Percentiles rank a stretch among this genome's conserved stretches.
phyloP scores from a whole-genome alignment of 2,888 invertebrate genomes.

The Hirtodrosophila histrioides region DNA sequence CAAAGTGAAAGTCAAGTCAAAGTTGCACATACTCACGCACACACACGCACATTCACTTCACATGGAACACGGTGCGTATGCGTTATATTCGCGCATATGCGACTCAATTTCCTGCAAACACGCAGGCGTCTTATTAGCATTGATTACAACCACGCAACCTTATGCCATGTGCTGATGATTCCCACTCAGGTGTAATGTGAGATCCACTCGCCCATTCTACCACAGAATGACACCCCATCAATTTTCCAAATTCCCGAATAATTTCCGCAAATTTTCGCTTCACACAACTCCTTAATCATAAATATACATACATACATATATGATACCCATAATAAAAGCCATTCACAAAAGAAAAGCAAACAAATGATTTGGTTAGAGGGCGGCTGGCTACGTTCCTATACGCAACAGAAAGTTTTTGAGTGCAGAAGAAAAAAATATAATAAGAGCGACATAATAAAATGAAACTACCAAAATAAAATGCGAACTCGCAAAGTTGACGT shows the following conservation, averaged over 20 bases:
- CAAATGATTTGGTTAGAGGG: neutral
- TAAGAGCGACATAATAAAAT: constrained; percentile 45
- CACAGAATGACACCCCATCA: constrained; percentile 22
- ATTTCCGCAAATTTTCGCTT: constrained; percentile 42
- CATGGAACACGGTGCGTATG: constrained; percentile 57
- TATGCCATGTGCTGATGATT: constrained; percentile 22
- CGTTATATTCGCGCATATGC: constrained; percentile 54
- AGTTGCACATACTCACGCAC: constrained; percentile 36
- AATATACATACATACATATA: constrained; percentile 8
- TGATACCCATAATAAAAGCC: constrained; percentile 31
- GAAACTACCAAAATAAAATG: constrained; percentile 48
- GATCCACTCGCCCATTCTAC: neutral
- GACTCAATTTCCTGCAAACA: constrained; percentile 63
- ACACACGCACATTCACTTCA: constrained; percentile 23
- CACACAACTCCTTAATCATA: constrained; percentile 64
- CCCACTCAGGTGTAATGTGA: constrained; percentile 32
- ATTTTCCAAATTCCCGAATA: constrained; percentile 35
- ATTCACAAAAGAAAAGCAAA: constrained; percentile 20
- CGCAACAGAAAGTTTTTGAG: constrained; percentile 28
- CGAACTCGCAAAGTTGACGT: constrained; percentile 34
- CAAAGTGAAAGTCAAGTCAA: constrained; percentile 56
- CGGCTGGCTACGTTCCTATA: constrained; percentile 3
- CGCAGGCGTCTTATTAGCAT: constrained; percentile 58
- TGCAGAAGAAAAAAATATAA: constrained; percentile 21
- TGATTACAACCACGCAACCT: constrained; percentile 50